Evolutionary conservation across 2,113 vertebrate genomes (phyloP), one percentile per base, ranked within the genome.

Genomic region (Tamias sibiricus): DNA sequence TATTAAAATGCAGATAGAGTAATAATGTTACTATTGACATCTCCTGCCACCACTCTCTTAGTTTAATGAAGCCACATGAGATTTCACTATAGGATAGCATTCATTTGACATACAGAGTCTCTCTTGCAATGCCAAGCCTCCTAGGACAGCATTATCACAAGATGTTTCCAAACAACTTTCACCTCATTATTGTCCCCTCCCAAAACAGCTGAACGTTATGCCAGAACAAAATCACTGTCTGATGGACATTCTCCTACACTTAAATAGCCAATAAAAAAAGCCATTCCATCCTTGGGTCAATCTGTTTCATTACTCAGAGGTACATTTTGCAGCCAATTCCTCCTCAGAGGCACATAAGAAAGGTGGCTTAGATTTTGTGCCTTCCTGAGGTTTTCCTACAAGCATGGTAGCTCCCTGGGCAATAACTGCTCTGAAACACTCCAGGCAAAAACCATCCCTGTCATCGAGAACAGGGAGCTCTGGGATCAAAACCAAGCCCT

Each of bases 331-430:
- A 77, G 81, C 68, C 66, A 30, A 17, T 16, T 62, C 69, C 84
- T 69, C 37, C 62, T 68, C 52, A 1, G n/a, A 69, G 69, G 66
- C 66, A 30, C 8, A 12, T 37, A 32, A 6, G 17, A 69, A 35
- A 84, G 2, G 2, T 20, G 4, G 19, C 57, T 79, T n/a, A 10
- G 11, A 42, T 69, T 86, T 74, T 59, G 30, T 8, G 11, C 66
- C 77, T 96, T 89, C 42, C 90, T 68, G 28, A 85, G 49, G 62
- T 57, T 92, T 80, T 80, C 40, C 64, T 40, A 49, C 0, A 71
- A 68, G 19, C n/a, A 24, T 6, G 37, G 52, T 35, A 59, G 72
- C 32, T 40, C 20, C 26, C 44, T 44, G 52, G 24, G 40, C 37
- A 69, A 22, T 24, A 74, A 17, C 22, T 64, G 42, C 49, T 76